Percentiles rank a stretch among this genome's conserved stretches.
These are phyloP conservation scores for Periophthalmus modestus DNA, from an alignment of 2,113 vertebrate species.

Conservation along the genomic window DNA sequence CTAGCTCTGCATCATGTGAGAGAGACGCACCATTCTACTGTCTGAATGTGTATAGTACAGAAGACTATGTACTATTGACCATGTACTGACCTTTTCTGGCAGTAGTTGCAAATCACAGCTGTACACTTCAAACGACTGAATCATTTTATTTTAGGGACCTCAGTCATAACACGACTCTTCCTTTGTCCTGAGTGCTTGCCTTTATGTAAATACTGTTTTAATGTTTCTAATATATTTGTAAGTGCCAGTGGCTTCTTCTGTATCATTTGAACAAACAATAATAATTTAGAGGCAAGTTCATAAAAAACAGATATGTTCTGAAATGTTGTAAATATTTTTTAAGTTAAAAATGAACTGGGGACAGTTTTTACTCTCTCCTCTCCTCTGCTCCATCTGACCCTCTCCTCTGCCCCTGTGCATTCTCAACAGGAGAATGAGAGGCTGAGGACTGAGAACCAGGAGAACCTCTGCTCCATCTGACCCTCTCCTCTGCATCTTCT, in stretches of 20 bases:
- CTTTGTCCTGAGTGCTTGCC: neutral
- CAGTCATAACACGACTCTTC: neutral
- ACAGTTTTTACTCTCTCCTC: too few relatives aligned
- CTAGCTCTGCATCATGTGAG: too few relatives aligned
- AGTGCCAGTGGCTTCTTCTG: too few relatives aligned
- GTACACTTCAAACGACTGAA: neutral
- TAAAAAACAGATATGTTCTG: neutral
- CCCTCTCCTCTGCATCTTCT: too few relatives aligned
- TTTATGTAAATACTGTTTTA: neutral
- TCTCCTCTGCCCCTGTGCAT: too few relatives aligned
- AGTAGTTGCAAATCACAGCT: too few relatives aligned
- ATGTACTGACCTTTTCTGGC: too few relatives aligned
- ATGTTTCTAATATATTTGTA: constrained; percentile 2
- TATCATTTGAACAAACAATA: too few relatives aligned
- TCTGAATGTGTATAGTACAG: too few relatives aligned
- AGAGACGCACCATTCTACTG: too few relatives aligned
- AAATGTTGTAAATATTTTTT: neutral
- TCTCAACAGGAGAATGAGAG: constrained; percentile 85
- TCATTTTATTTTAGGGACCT: neutral
- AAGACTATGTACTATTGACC: too few relatives aligned
- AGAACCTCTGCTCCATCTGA: constrained; percentile 10
- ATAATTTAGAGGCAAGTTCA: neutral
- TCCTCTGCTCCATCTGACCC: too few relatives aligned
- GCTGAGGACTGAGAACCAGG: constrained; percentile 84
- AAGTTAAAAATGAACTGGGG: neutral